A percentile compares a stretch with the other conserved stretches of the same genome.
Evolutionary conservation across 2,888 invertebrate genomes (phyloP).

Genomic region (Pheosia gnoma): DNA sequence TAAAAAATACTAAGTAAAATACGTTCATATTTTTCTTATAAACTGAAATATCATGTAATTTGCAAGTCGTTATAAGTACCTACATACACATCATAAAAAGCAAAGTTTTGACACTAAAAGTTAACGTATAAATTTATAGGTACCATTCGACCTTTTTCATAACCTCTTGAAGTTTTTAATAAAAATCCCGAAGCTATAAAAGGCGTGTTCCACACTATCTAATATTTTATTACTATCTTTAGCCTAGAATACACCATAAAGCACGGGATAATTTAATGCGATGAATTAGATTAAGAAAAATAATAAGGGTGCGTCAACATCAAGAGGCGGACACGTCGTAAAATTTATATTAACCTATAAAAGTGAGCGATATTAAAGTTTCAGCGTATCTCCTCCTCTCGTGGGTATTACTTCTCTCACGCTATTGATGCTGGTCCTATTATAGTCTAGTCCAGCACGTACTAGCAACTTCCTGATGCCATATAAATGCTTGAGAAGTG

Average conservation of each 20-base stretch:
- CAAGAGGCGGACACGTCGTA: conserved; percentile 60
- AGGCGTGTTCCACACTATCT: conserved; percentile 4
- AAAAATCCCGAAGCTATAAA: background rate
- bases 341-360: conserved; percentile 66
- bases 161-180: conserved; percentile 7
- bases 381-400: conserved; percentile 26
- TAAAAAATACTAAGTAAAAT: too few species aligned
- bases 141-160: conserved; percentile 3
- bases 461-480: too few species aligned
- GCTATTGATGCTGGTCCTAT: too few species aligned
- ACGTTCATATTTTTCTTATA: too few species aligned
- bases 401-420: too few species aligned
- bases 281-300: conserved; percentile 45
- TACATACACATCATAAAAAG: background rate
- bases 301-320: conserved; percentile 56
- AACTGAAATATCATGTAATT: too few species aligned
- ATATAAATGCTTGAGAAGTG: too few species aligned
- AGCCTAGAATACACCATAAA: conserved; percentile 23
- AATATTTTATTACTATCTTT: conserved; percentile 12
- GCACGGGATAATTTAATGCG: conserved; percentile 20
- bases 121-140: conserved; percentile 10
- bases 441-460: too few species aligned
- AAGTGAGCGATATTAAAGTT: conserved; percentile 62
- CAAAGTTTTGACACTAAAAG: conserved; percentile 4
- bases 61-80: too few species aligned